A percentile compares a stretch with the other conserved stretches of the same genome.
Evolutionary conservation across 35 echinoderm and acorn worm genomes (phyloP).

Genomic region (Anneissia japonica): DNA sequence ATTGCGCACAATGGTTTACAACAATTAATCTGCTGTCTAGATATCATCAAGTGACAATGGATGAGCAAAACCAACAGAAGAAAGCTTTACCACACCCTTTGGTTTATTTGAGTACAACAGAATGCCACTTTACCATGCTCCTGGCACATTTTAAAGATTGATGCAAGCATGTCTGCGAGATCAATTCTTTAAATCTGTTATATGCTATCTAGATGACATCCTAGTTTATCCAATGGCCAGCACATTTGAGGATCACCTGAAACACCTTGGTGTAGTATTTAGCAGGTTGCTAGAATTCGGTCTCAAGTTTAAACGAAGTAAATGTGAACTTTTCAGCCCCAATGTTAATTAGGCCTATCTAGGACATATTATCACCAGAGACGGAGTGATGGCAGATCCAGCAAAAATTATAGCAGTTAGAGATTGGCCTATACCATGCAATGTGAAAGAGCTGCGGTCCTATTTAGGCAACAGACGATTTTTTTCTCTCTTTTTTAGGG

Average conservation of each 20-base stretch:
- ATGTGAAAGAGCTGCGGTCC: neutral
- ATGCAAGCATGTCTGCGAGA: constrained; percentile 6
- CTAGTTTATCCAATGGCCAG: constrained; percentile 2
- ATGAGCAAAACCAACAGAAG: constrained; percentile 13
- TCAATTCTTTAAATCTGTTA: neutral
- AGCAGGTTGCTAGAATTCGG: neutral
- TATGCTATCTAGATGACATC: constrained; percentile 20
- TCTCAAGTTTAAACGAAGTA: constrained; percentile 8
- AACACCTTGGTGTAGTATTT: neutral
- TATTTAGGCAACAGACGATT: no score
- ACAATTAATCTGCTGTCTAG: constrained; percentile 32
- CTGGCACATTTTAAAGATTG: constrained; percentile 1
- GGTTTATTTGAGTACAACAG: constrained; percentile 43
- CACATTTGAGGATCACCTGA: constrained; percentile 9
- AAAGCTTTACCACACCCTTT: constrained; percentile 32
- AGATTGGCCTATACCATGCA: neutral
- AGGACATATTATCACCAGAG: constrained; percentile 3
- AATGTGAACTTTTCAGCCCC: constrained; percentile 5
- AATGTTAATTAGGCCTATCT: constrained; percentile 10
- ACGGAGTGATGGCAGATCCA: neutral
- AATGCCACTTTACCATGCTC: constrained; percentile 28
- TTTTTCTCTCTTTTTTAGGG: no score
- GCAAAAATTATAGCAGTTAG: neutral
- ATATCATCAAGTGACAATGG: constrained; percentile 35
- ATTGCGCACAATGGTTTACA: constrained; percentile 41